phyloP scores from a whole-genome alignment of 2,888 invertebrate species.

The Scelioninae gen. 2 region DNA sequence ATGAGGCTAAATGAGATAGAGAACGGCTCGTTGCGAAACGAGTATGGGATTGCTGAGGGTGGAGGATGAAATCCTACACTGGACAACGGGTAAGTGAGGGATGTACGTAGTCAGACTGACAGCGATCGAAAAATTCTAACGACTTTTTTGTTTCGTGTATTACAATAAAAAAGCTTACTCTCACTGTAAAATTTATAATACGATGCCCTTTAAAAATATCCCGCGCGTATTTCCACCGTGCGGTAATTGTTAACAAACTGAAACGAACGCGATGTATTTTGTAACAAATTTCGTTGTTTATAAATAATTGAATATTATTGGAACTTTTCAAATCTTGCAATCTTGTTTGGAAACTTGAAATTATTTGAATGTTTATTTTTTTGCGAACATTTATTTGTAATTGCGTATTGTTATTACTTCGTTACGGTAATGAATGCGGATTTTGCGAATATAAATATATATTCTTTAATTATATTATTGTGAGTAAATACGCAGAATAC shows the following conservation, averaged over 20 bases:
- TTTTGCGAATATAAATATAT: neutral
- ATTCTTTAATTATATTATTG: neutral
- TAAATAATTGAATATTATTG: too few species aligned
- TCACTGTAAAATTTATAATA: neutral
- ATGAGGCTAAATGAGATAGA: constrained; percentile 75
- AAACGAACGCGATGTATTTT: too few species aligned
- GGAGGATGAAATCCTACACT: constrained; percentile 72
- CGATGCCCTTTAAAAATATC: neutral
- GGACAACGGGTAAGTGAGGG: constrained; percentile 67
- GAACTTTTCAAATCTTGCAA: too few species aligned
- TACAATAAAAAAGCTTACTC: constrained; percentile 31
- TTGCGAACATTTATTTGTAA: too few species aligned
- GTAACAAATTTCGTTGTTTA: too few species aligned
- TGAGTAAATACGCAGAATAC: constrained; percentile 40
- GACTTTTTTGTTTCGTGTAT: constrained; percentile 64
- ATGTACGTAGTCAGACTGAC: constrained; percentile 66
- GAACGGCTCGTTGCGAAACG: constrained; percentile 69
- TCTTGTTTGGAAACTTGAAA: too few species aligned
- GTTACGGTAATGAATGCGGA: neutral
- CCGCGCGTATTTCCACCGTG: too few species aligned
- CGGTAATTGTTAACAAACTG: too few species aligned
- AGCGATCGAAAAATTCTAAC: constrained; percentile 69
- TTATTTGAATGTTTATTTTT: too few species aligned
- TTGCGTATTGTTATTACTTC: too few species aligned
- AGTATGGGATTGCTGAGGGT: constrained; percentile 64